Base-by-base conservation (phyloP, 53 echinoderm and acorn worm species). In the Holothuria leucospilota region DNA sequence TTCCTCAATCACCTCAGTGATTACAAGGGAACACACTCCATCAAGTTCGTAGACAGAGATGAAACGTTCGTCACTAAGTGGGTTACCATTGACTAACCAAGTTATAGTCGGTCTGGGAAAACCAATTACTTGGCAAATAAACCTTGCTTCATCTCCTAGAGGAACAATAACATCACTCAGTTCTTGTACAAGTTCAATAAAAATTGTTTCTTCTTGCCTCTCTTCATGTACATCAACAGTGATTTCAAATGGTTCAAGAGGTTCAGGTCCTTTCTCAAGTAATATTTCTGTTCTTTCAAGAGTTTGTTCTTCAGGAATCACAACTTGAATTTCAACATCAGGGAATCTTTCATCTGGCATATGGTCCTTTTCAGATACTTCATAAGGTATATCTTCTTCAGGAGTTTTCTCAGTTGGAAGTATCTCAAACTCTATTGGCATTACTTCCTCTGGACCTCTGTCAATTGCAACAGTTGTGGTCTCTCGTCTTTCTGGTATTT, bases 1-100 rank as follows among this genome's bases (percentile, higher is more conserved):
- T 77, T 90, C 86, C 65, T 90, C 82, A 49, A 90, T 85, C 24
- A 95, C 95, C 49, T 91, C 86, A n/a, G 93, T 90, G 40, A 93
- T 93, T 52, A 93, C 78, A 2, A 93, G 78, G 15, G 82, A 68
- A 82, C 90, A 90, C 8, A 78, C 88, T 51, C 93, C 93, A 85
- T 93, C 93, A 0, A 84, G 42, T 68, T 88, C 90, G 87, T 78
- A 93, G 27, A 93, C 67, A 59, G 90, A 90, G 20, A 93, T 90
- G 67, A 85, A 93, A 10, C 88, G 84, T 39, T 90, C 85, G 25
- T 70, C 85, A 39, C 62, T 63, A 15, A 93, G 64, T 21, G 87
- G 87, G 38, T 75, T 69, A n/a, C 93, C 93, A 81, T 93, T 88
- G 53, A 68, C 69, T 39, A 75, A 29, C 93, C 93, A 93, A 28